These are phyloP conservation scores for Aleiodes sp. DNA, from an alignment of 1,140 invertebrate genomes.

Conservation along the genomic window DNA sequence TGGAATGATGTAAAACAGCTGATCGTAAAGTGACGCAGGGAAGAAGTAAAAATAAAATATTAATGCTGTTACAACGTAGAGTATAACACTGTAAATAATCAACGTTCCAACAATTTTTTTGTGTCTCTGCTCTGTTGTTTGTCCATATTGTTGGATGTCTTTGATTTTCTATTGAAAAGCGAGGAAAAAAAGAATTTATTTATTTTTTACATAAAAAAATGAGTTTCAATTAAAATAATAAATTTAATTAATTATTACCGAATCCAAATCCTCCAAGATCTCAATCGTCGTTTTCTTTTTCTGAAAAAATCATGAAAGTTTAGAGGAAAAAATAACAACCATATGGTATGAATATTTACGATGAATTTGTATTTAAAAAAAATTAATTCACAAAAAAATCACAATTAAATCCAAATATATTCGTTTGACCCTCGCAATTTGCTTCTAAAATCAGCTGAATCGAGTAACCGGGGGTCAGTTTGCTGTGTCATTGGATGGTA, in stretches of 20 bases:
- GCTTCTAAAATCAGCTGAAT: conserved; percentile 31
- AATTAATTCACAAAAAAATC: conserved; percentile 4
- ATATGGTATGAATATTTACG: background rate
- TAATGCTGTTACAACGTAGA: conserved; percentile 79
- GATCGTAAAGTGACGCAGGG: conserved; percentile 74
- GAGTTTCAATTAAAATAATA: background rate
- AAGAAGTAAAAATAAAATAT: conserved; percentile 84
- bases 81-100: conserved; percentile 80
- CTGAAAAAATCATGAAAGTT: conserved; percentile 71
- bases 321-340: background rate
- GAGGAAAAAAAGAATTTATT: conserved; percentile 37
- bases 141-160: conserved; percentile 80
- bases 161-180: conserved; percentile 74
- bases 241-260: conserved; percentile 63
- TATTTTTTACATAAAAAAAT: conserved; percentile 30
- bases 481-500: conserved; percentile 56
- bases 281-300: conserved; percentile 83
- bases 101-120: conserved; percentile 82
- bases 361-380: conserved; percentile 20
- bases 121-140: conserved; percentile 80
- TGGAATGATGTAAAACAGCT: conserved; percentile 77
- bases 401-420: conserved; percentile 16
- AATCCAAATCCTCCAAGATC: conserved; percentile 79
- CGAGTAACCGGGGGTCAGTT: conserved; percentile 36
- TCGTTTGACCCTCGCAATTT: background rate